These are phyloP conservation scores for Stenurella melanura DNA, from an alignment of 2,888 invertebrate genomes.

Conservation along the genomic window DNA sequence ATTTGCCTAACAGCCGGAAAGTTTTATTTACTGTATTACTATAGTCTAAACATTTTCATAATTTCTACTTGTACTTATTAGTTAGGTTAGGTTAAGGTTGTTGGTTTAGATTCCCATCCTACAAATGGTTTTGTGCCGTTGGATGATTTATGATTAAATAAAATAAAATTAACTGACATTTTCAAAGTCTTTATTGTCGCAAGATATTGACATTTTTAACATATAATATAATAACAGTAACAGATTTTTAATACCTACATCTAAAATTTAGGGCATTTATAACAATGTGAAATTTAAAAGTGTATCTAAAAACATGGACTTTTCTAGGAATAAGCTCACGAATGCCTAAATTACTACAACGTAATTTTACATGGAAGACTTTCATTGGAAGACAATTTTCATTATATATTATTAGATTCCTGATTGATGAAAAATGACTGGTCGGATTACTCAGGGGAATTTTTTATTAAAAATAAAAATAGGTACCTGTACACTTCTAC, in stretches of 20 bases:
- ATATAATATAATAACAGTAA: not conserved
- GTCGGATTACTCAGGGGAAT: constrained; percentile 66
- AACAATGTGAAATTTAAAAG: not conserved
- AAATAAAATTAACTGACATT: not conserved
- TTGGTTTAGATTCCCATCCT: too few species aligned
- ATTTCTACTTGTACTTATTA: too few species aligned
- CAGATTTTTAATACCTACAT: not conserved
- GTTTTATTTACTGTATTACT: too few species aligned
- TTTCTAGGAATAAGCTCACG: not conserved
- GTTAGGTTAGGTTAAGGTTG: too few species aligned
- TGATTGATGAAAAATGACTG: constrained; percentile 70
- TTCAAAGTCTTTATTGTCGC: not conserved
- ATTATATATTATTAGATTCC: constrained; percentile 54
- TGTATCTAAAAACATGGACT: not conserved
- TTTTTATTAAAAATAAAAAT: constrained; percentile 62
- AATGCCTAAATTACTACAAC: not conserved
- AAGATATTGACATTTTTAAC: not conserved
- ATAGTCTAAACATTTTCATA: too few species aligned
- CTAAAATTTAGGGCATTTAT: not conserved
- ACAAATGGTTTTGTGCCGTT: too few species aligned
- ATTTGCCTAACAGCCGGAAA: too few species aligned
- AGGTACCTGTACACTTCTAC: constrained; percentile 27
- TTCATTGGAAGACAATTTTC: constrained; percentile 51
- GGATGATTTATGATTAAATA: too few species aligned
- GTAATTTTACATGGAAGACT: constrained; percentile 51